phyloP scores from a whole-genome alignment of 2,113 vertebrate genomes.

The Hoplias malabaricus region DNA sequence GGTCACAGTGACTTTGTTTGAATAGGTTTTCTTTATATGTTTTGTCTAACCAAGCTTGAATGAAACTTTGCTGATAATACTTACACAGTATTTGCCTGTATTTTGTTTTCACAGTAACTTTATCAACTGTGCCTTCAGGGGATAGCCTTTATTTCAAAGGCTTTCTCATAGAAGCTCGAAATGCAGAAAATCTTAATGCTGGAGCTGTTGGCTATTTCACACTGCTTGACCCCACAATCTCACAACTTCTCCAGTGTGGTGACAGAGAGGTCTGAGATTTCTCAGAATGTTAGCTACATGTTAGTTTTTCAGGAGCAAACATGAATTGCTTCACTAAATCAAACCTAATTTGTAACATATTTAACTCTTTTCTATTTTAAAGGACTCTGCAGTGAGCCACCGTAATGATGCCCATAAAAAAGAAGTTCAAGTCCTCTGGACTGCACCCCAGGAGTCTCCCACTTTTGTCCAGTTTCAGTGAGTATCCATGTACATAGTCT shows the following conservation, averaged over 20 bases:
- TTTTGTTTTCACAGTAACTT: conserved; percentile 67
- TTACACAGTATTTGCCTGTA: background rate
- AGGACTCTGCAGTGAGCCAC: conserved; percentile 87
- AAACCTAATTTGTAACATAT: background rate
- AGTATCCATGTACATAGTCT: conserved; percentile 52
- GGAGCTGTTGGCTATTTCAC: conserved; percentile 75
- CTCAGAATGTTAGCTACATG: background rate
- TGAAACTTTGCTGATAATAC: no score
- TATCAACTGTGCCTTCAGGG: conserved; percentile 64
- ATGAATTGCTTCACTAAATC: background rate
- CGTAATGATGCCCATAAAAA: conserved; percentile 73
- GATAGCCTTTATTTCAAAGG: conserved; percentile 69
- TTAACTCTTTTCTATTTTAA: background rate
- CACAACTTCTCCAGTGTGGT: conserved; percentile 80
- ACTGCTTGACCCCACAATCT: conserved; percentile 60
- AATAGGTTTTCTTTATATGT: no score
- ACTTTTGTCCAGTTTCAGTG: conserved; percentile 80
- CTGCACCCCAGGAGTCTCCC: conserved; percentile 70
- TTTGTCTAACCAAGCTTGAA: no score
- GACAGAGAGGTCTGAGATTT: conserved; percentile 67
- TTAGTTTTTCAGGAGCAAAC: background rate
- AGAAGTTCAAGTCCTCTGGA: conserved; percentile 76
- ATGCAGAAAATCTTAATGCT: conserved; percentile 61
- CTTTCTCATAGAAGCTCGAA: conserved; percentile 82
- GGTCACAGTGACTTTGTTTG: no score